Conservation (phyloP, 1,140 invertebrate genomes). For the Scaptomyza pallida region DNA sequence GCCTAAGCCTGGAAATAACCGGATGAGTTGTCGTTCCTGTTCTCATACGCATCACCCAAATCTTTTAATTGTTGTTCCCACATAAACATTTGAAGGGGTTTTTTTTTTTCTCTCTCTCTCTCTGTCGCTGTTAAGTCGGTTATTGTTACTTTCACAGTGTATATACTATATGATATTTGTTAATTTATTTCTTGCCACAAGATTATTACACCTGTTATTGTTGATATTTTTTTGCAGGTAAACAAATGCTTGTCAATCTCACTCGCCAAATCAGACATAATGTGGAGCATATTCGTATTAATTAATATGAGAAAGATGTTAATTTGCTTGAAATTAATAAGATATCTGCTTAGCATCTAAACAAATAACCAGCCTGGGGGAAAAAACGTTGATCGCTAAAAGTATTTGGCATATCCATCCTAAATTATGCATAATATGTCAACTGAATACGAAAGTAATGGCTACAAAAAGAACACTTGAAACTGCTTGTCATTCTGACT, state of each 20-base stretch:
- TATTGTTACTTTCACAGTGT: conserved; percentile 26
- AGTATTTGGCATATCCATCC: not conserved
- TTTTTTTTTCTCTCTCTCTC: not conserved
- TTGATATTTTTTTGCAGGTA: not conserved
- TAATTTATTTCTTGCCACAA: not conserved
- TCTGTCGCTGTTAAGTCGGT: conserved; percentile 1
- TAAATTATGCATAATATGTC: not conserved
- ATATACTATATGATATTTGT: not conserved
- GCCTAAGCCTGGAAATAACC: conserved; percentile 12
- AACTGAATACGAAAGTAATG: conserved; percentile 1
- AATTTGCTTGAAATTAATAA: not conserved
- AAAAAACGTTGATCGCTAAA: not conserved
- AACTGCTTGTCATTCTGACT: not conserved
- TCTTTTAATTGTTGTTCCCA: conserved; percentile 9
- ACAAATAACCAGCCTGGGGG: not conserved
- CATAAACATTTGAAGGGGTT: conserved; percentile 18
- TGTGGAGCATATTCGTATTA: not conserved
- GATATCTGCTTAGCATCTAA: not conserved
- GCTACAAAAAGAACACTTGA: not conserved
- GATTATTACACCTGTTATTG: conserved; percentile 14
- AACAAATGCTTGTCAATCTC: not conserved
- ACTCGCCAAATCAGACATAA: not conserved
- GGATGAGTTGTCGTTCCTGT: conserved; percentile 22
- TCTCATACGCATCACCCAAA: conserved; percentile 17
- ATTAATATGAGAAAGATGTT: not conserved